A percentile compares a stretch with the other conserved stretches of the same genome.
These are phyloP conservation scores for Steinernema carpocapsae DNA, from an alignment of 2,888 invertebrate species.

Conservation along the genomic window DNA sequence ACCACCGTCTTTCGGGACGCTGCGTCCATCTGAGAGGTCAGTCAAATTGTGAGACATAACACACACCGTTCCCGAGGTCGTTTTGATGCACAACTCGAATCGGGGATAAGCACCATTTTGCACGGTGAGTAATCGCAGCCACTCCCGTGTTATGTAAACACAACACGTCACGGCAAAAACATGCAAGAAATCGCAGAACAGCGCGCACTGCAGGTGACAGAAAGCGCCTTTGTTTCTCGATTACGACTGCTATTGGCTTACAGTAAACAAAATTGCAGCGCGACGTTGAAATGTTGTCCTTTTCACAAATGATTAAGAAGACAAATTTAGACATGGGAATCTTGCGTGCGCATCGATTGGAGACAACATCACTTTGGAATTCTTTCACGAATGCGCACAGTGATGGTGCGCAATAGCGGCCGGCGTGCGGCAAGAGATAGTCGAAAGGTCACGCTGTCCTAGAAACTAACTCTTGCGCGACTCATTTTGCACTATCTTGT, in stretches of 20 bases:
- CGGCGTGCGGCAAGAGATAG: not conserved
- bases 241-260: not conserved
- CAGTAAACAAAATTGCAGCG: not conserved
- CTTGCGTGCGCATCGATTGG: constrained; percentile 1
- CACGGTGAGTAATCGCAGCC: not conserved
- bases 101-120: not conserved
- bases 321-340: no score
- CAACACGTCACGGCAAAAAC: not conserved
- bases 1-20: constrained; percentile 18
- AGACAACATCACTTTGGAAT: constrained; percentile 20
- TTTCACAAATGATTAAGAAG: no score
- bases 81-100: not conserved
- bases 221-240: not conserved
- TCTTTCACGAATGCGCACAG: constrained; percentile 32
- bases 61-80: not conserved
- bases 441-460: constrained; percentile 30
- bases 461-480: constrained; percentile 24
- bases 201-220: not conserved
- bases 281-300: no score
- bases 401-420: constrained; percentile 17
- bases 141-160: not conserved
- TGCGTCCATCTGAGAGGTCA: constrained; percentile 1
- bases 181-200: not conserved
- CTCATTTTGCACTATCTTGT: constrained; percentile 13
- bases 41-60: no score